Evolutionary conservation across 2,888 invertebrate genomes (phyloP).

Genomic region (Ennomos fuscantarius): DNA sequence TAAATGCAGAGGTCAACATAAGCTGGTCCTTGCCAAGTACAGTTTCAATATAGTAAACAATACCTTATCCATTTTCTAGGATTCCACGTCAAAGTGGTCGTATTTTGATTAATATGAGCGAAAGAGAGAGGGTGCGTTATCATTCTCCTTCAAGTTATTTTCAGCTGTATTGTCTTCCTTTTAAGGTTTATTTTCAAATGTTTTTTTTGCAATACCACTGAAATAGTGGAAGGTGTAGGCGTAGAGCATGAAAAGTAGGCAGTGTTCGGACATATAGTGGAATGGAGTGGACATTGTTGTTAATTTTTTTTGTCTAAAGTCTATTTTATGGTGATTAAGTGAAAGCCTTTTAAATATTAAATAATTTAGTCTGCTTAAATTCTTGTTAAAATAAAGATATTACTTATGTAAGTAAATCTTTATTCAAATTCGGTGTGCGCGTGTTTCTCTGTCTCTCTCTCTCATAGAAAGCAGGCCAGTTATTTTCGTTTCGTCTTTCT

Average conservation of each 20-base stretch:
- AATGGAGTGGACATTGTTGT: constrained; percentile 71
- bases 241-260: constrained; percentile 84
- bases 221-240: constrained; percentile 82
- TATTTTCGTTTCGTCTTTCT: too few relatives aligned
- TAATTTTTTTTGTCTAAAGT: constrained; percentile 36
- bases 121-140: constrained; percentile 77
- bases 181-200: constrained; percentile 65
- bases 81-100: constrained; percentile 83
- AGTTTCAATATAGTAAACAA: constrained; percentile 84
- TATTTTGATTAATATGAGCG: constrained; percentile 84
- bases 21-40: constrained; percentile 63
- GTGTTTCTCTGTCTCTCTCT: too few relatives aligned
- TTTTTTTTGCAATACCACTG: constrained; percentile 67
- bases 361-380: too few relatives aligned
- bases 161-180: constrained; percentile 51
- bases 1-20: constrained; percentile 54
- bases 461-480: too few relatives aligned
- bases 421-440: too few relatives aligned
- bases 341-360: too few relatives aligned
- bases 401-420: too few relatives aligned
- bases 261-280: constrained; percentile 71
- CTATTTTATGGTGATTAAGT: constrained; percentile 2
- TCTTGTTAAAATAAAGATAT: too few relatives aligned
- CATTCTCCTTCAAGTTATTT: constrained; percentile 43
- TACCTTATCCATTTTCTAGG: constrained; percentile 82